These are phyloP conservation scores for Pollachius pollachius DNA, from an alignment of 2,113 vertebrate species.

Conservation along the genomic window DNA sequence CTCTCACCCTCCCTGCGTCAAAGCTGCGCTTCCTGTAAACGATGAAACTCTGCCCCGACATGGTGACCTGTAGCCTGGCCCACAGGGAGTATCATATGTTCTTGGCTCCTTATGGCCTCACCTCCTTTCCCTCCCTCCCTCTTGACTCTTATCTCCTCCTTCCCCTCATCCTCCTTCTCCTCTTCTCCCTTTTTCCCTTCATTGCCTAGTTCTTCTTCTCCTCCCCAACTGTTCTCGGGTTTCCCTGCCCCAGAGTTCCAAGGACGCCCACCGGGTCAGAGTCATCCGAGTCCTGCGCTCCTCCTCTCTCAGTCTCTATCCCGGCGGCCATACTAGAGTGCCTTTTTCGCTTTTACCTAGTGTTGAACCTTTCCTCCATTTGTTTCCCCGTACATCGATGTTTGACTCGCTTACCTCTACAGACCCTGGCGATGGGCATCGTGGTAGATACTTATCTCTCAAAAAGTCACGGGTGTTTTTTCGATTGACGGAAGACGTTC, in stretches of 20 bases:
- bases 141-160: slow-evolving; percentile 27
- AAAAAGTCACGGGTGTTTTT: too few species aligned
- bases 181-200: slow-evolving; percentile 24
- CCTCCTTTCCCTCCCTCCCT: slow-evolving; percentile 32
- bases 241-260: slow-evolving; percentile 45
- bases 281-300: too few species aligned
- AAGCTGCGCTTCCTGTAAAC: slow-evolving; percentile 55
- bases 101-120: slow-evolving; percentile 43
- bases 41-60: slow-evolving; percentile 57
- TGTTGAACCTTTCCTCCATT: too few species aligned
- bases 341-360: too few species aligned
- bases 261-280: slow-evolving; percentile 33
- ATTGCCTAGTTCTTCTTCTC: not conserved
- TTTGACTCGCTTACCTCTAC: too few species aligned
- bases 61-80: slow-evolving; percentile 54
- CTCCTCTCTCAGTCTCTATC: too few species aligned
- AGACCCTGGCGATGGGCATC: too few species aligned
- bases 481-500: too few species aligned
- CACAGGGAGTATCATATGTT: slow-evolving; percentile 65
- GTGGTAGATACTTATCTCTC: too few species aligned
- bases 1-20: slow-evolving; percentile 28
- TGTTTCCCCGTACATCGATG: too few species aligned
- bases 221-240: slow-evolving; percentile 21
- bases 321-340: too few species aligned
- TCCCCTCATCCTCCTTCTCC: slow-evolving; percentile 24